Evolutionary conservation across 1,140 invertebrate genomes (phyloP).

Genomic region (Sycophaga agraensis): DNA sequence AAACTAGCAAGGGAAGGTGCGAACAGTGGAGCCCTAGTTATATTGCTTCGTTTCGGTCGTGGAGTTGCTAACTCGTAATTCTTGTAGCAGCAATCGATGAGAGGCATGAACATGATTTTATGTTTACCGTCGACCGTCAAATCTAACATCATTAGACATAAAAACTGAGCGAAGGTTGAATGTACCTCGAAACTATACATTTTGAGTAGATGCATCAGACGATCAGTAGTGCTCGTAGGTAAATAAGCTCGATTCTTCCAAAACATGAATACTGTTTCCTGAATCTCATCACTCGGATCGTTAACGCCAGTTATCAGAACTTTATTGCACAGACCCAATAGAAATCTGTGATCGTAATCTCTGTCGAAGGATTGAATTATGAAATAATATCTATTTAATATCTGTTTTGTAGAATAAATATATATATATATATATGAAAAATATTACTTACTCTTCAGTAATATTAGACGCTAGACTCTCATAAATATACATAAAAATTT

Average conservation of each 20-base stretch:
- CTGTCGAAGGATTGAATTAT: no score
- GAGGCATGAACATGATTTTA: slow-evolving; percentile 63
- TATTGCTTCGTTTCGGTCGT: slow-evolving; percentile 60
- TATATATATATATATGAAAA: no score
- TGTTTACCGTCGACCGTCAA: slow-evolving; percentile 58
- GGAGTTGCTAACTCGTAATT: slow-evolving; percentile 59
- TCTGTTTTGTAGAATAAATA: no score
- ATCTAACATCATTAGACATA: slow-evolving; percentile 51
- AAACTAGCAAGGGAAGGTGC: slow-evolving; percentile 56
- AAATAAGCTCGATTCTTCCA: slow-evolving; percentile 51
- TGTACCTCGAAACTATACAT: slow-evolving; percentile 49
- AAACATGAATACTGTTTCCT: slow-evolving; percentile 52
- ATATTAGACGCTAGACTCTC: neutral
- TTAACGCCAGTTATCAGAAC: neutral
- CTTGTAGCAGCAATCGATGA: slow-evolving; percentile 61
- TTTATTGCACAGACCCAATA: neutral
- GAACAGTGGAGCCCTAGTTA: slow-evolving; percentile 65
- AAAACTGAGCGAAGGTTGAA: slow-evolving; percentile 51
- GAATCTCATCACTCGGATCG: slow-evolving; percentile 52
- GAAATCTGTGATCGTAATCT: no score
- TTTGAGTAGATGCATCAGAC: slow-evolving; percentile 50
- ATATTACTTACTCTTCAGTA: no score
- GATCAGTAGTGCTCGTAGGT: slow-evolving; percentile 35
- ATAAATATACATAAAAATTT: slow-evolving; percentile 3
- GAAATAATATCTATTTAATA: no score